A percentile compares a stretch with the other conserved stretches of the same genome.
phyloP scores from a whole-genome alignment of 2,113 vertebrate genomes.

The Nothocercus nigrocapillus region DNA sequence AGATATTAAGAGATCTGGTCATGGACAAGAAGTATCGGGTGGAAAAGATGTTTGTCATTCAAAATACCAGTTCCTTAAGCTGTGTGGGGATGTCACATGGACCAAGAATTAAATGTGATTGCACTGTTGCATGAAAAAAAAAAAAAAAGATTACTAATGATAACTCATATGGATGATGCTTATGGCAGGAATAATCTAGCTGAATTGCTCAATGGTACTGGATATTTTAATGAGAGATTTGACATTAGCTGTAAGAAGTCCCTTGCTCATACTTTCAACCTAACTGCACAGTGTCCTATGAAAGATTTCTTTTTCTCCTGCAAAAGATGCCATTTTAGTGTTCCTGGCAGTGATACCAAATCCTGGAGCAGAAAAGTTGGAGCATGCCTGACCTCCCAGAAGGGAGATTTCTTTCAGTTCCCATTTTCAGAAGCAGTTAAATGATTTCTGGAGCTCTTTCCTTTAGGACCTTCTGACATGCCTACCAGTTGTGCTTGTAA shows the following conservation, averaged over 20 bases:
- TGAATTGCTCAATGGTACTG: not conserved
- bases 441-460: not conserved
- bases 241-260: not conserved
- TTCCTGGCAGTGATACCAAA: not conserved
- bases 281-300: not conserved
- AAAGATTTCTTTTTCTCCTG: not conserved
- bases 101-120: not conserved
- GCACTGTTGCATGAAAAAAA: not conserved
- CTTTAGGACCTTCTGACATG: not conserved
- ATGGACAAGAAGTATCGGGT: fast-evolving
- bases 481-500: not conserved
- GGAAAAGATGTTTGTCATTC: not conserved
- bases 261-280: not conserved
- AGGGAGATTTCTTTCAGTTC: not conserved
- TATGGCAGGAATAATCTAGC: not conserved
- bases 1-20: not conserved
- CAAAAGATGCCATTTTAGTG: not conserved
- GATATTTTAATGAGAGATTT: not conserved
- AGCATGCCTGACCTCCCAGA: not conserved
- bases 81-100: not conserved
- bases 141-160: too few relatives aligned
- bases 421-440: not conserved
- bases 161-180: not conserved
- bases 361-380: fast-evolving
- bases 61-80: not conserved